Evolutionary conservation across 2,888 invertebrate species (phyloP), one percentile per base, ranked within the genome.

Genomic region (Macrosoma leucophasiata): DNA sequence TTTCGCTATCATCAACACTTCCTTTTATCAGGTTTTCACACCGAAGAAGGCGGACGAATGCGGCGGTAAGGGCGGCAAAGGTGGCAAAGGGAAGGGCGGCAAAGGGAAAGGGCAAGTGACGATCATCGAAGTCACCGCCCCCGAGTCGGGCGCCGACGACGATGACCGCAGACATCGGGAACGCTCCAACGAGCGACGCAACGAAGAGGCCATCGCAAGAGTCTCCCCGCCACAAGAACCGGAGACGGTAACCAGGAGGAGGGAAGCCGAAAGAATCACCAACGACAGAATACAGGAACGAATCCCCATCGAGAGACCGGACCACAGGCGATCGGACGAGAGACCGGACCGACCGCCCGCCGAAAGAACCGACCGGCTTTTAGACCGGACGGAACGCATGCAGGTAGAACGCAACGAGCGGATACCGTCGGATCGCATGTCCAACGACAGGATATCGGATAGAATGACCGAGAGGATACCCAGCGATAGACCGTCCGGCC

Each of bases 81-180:
- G 89, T 22, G 91, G 89, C 31, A 90, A 92, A 41, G 91, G 89
- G 13, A 90, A 90, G 48, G 90, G 90, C 2, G 90, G 90, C 2
- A 91, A 89, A 49, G 88, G 88, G 33, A 91, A 91, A 61, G 90
- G 89, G 2, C 91, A 91, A 47, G 91, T 91, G 30, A 89, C 91
- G 31, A 88, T 91, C 33, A 89, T 91, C 39, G 91, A 91, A 49
- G 71, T 71, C 14, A 74, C 69, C 1, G 70, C 78, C 3, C 72
- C 74, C 2, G 75, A 76, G 38, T 62, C 73, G 1, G 72, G 74
- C 4, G 69, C 63, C 3, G 78, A 76, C 39, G 78, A 79, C 29
- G 79, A 79, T 17, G 71, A 77, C 65, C 41, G 85, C 63, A 45
- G 64, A 65, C 85, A 58, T 59, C 79, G 58, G 9, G 73, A 68